Percentiles rank a stretch among this genome's conserved stretches.
These are phyloP conservation scores for Amyelois transitella DNA, from an alignment of 1,140 invertebrate species.

Conservation along the genomic window DNA sequence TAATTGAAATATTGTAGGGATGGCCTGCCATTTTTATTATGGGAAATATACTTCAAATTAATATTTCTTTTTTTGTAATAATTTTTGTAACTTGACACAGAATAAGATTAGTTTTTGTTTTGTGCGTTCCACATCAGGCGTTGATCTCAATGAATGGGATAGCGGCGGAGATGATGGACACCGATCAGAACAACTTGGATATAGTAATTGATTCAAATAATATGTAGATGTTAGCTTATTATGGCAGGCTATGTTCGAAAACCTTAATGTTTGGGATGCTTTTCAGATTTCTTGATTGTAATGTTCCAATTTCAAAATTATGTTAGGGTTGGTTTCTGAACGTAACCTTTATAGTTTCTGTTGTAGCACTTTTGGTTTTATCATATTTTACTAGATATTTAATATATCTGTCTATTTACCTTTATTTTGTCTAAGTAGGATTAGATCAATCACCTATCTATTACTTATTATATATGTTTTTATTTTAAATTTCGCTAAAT, in stretches of 20 bases:
- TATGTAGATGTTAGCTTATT: slow-evolving; percentile 51
- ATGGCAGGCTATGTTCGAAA: slow-evolving; percentile 69
- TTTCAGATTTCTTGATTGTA: slow-evolving; percentile 11
- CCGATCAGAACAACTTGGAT: slow-evolving; percentile 45
- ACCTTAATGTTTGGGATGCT: slow-evolving; percentile 34
- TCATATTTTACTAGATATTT: slow-evolving; percentile 26
- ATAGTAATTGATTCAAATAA: slow-evolving; percentile 62
- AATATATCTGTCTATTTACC: not conserved
- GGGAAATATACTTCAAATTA: no score
- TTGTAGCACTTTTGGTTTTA: slow-evolving; percentile 29
- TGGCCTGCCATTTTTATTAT: slow-evolving; percentile 17
- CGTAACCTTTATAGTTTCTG: slow-evolving; percentile 52
- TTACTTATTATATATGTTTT: not conserved
- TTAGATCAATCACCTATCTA: not conserved
- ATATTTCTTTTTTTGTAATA: not conserved
- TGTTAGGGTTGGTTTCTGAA: slow-evolving; percentile 63
- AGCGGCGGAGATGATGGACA: slow-evolving; percentile 46
- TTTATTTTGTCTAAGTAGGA: slow-evolving; percentile 1
- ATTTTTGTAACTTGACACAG: not conserved
- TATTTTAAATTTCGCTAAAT: not conserved
- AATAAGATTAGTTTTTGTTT: slow-evolving; percentile 41
- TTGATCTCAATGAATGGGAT: slow-evolving; percentile 66
- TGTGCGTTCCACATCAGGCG: slow-evolving; percentile 55
- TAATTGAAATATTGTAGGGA: slow-evolving; percentile 1
- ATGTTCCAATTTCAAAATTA: slow-evolving; percentile 34